These are phyloP conservation scores for Pteronura brasiliensis DNA, from an alignment of 2,113 vertebrate genomes.

Conservation along the genomic window DNA sequence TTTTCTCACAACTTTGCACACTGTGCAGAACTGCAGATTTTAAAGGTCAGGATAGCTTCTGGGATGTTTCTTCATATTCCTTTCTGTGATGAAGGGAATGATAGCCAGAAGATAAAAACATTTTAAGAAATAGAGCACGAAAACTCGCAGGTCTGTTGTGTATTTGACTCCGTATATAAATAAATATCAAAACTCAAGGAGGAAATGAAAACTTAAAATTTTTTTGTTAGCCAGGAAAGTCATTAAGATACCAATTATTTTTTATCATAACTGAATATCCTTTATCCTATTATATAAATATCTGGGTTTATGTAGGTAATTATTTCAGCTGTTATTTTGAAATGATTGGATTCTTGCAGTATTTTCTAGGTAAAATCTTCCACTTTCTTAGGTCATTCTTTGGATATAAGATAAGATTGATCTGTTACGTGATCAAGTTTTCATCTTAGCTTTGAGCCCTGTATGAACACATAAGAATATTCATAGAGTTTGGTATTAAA, in stretches of 20 bases:
- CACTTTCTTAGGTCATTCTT: constrained; percentile 20
- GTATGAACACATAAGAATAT: constrained; percentile 38
- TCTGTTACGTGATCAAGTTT: not conserved
- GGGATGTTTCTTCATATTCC: not conserved
- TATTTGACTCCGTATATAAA: not conserved
- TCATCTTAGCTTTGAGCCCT: not conserved
- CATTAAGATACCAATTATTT: not conserved
- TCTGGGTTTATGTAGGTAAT: constrained; percentile 8
- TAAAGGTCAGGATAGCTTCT: not conserved
- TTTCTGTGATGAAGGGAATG: not conserved
- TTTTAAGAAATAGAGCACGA: not conserved
- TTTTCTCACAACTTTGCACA: constrained; percentile 1
- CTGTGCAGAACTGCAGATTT: not conserved
- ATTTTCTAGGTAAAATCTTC: not conserved
- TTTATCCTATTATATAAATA: constrained; percentile 12
- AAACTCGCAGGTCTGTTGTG: not conserved
- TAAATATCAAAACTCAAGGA: not conserved
- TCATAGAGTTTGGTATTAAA: not conserved
- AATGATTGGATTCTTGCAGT: not conserved
- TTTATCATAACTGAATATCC: not conserved
- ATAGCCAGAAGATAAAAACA: not conserved
- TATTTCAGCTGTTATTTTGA: not conserved
- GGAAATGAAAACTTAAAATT: not conserved
- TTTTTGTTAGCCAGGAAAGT: not conserved
- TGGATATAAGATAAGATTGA: constrained; percentile 17